A percentile compares a stretch with the other conserved stretches of the same genome.
These are phyloP conservation scores for Dendrolimus pini DNA, from an alignment of 2,888 invertebrate genomes.

Conservation along the genomic window DNA sequence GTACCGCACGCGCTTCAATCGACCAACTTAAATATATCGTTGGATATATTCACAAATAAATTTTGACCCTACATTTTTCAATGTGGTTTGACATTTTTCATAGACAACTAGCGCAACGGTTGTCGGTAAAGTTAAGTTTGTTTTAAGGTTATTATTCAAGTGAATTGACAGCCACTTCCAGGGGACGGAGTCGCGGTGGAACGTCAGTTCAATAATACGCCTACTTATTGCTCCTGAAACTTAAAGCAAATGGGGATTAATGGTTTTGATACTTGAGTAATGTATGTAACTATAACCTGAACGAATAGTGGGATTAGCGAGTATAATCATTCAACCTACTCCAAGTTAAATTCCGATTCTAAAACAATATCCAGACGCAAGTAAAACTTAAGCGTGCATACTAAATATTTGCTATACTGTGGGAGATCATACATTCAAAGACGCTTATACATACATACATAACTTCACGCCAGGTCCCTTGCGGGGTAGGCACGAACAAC, in stretches of 20 bases:
- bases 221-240: constrained; percentile 56
- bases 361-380: too few species aligned
- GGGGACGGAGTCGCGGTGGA: constrained; percentile 22
- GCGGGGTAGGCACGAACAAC: too few species aligned
- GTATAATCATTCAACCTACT: too few species aligned
- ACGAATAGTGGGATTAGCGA: too few species aligned
- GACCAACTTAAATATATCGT: not conserved
- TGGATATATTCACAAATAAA: not conserved
- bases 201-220: constrained; percentile 61
- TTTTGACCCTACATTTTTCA: not conserved
- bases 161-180: constrained; percentile 73
- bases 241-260: constrained; percentile 18
- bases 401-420: too few species aligned
- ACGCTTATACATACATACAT: too few species aligned
- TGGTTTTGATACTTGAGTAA: constrained; percentile 33
- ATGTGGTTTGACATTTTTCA: not conserved
- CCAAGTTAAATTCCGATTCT: too few species aligned
- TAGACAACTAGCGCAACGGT: not conserved
- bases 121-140: not conserved
- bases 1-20: constrained; percentile 56
- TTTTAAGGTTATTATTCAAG: constrained; percentile 60
- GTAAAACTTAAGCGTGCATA: too few species aligned
- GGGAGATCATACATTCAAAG: too few species aligned
- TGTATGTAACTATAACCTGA: too few species aligned
- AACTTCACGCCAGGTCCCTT: too few species aligned